Percentiles rank a stretch among this genome's conserved stretches.
Evolutionary conservation across 2,888 invertebrate genomes (phyloP).

Genomic region (Gandaritis pyraliata): DNA sequence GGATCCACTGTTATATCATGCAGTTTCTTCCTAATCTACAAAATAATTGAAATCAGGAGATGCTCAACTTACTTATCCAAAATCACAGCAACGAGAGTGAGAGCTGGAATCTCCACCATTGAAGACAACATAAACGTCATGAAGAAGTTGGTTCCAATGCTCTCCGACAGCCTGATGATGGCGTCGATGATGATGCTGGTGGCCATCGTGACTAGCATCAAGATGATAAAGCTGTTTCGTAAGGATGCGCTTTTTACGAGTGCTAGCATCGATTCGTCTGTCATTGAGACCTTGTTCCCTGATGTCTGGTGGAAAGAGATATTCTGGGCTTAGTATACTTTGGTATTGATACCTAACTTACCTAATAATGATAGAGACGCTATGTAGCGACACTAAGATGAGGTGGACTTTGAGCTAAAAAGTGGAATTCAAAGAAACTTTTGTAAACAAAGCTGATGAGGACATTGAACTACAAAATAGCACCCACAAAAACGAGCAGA

Average conservation of each 20-base stretch:
- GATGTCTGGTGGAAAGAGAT: conserved; percentile 35
- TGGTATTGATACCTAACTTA: too few relatives aligned
- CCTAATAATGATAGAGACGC: too few relatives aligned
- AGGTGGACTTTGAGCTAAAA: too few relatives aligned
- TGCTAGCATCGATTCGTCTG: conserved; percentile 50
- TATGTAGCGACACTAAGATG: too few relatives aligned
- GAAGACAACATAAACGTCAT: conserved; percentile 63
- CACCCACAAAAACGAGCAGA: too few relatives aligned
- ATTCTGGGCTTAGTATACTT: too few relatives aligned
- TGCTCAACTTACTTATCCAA: conserved; percentile 43
- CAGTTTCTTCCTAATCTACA: too few relatives aligned
- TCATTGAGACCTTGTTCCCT: conserved; percentile 46
- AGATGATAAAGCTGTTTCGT: conserved; percentile 49
- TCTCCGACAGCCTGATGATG: conserved; percentile 64
- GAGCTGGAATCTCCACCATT: conserved; percentile 58
- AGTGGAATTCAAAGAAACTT: too few relatives aligned
- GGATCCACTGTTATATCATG: too few relatives aligned
- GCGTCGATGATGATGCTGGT: conserved; percentile 60
- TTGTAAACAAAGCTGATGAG: too few relatives aligned
- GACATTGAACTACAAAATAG: too few relatives aligned
- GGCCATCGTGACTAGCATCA: conserved; percentile 55
- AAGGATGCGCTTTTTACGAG: conserved; percentile 51
- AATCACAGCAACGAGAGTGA: conserved; percentile 41
- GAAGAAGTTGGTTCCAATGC: conserved; percentile 64
- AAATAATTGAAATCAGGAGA: not conserved